Base-by-base conservation (phyloP, 2,113 vertebrate genomes). In the Seriola aureovittata region DNA sequence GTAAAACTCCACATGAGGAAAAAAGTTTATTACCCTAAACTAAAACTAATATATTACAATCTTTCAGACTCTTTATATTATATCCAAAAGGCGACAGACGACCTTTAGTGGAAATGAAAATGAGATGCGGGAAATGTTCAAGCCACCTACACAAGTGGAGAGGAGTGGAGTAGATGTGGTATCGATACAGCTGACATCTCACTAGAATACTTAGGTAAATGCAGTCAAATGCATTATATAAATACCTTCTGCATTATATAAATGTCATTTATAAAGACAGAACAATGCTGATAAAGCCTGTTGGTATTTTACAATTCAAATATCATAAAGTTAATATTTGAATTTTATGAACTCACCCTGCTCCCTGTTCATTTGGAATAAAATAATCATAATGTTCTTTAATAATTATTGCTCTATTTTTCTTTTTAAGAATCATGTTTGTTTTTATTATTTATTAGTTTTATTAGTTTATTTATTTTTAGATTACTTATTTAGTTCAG, bases 41-140 rank as follows among this genome's bases (percentile, higher is more conserved):
- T 44, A 29, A 70, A 74, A 32, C 59, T 25, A 13, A n/a, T 60
- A 46, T 55, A 52, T 44, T 44, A 12, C 16, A 40, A 11, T 46
- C 64, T 8, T 67, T 21, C 2, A 17, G 16, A 25, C 46, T 60
- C 17, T 52, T 57, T 44, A 69, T 55, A 66, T 63, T 54, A 78
- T 13, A 25, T 21, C 9, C 29, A 32, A 9, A 13, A 25, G 50
- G 34, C 68, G 57, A 55, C 63, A 36, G 74, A 14, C 4, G 42
- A 83, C 85, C 82, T 87, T 85, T 82, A 67, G 60, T 36, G 13
- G 55, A 78, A 75, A 81, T 81, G 65, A 78, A 87, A 77, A 74
- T 36, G 48, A 66, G 6, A 48, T 64, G 12, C 7, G 59, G 13
- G 55, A 62, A 70, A 73, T 70, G 48, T 71, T 42, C 29, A 69